Base-by-base conservation (phyloP, 2,888 invertebrate genomes). In the Ennomos fuscantarius region DNA sequence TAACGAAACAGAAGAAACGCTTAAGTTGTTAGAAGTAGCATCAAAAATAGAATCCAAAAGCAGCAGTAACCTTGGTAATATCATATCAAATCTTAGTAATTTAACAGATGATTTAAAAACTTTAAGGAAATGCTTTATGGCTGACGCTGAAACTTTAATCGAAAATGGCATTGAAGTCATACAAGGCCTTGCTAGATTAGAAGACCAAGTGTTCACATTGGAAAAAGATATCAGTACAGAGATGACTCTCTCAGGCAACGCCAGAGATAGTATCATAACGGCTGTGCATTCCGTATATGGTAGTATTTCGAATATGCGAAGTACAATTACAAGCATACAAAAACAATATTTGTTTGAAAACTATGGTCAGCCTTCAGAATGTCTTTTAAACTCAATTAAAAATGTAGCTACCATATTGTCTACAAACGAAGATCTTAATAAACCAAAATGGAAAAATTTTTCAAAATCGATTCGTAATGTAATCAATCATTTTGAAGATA, bases 281-380 rank as follows among this genome's bases (percentile, higher is more conserved):
- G 91, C 93, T 35, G 79, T 93, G 31, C 87, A 92, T 74, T 92
- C 93, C 36, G 80, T 93, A 36, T 93, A 93, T 66, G 82, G 87
- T 8, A 91, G 89, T 63, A 92, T 93, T 66, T 92, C 92, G 49
- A 87, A 92, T 53, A 93, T 94, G 82, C 87, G 93, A 47, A 86
- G 93, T 62, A 87, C 92, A n/a, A 81, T 93, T 47, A 81, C 87
- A 11, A 88, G 86, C 63, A 78, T 91, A 61, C 89, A 87, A 74
- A 91, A 89, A 69, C 83, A 78, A 49, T 88, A 82, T 39, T 83
- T 92, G 84, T 86, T 84, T 62, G 84, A 88, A 63, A 87, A 90
- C 65, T 92, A 87, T 62, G 89, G 89, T 2, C 83, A 85, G 65
- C 91, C 92, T 8, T 84, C 86, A 3, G 83, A 86, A 74, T 69